Conservation (phyloP, 2,113 vertebrate species). For the Pterocles burchelli region DNA sequence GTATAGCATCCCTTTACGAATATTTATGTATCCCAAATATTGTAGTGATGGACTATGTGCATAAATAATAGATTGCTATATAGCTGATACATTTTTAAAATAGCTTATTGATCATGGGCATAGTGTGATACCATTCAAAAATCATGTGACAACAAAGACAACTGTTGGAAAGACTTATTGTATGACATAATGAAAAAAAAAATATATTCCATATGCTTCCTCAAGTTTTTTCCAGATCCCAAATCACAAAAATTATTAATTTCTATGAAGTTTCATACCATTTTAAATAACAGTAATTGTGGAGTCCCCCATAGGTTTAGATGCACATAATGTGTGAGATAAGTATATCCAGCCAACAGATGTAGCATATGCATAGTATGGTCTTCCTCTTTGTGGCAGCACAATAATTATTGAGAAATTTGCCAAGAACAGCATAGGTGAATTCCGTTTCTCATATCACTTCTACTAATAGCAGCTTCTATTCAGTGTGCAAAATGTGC, state of each 20-base stretch:
- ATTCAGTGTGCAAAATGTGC: background rate
- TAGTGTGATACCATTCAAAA: background rate
- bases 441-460: background rate
- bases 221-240: background rate
- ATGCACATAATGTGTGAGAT: rapidly evolving
- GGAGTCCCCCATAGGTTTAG: background rate
- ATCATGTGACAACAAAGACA: background rate
- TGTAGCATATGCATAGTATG: no score
- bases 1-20: background rate
- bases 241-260: background rate
- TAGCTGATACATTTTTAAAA: background rate
- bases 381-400: background rate
- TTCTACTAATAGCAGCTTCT: background rate
- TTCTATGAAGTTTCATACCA: background rate
- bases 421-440: no score
- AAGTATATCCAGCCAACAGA: background rate
- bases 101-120: background rate
- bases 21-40: background rate
- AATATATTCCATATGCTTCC: background rate
- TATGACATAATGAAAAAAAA: background rate
- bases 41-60: background rate
- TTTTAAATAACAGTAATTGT: background rate
- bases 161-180: background rate
- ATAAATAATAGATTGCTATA: background rate
- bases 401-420: background rate